Evolutionary conservation across 2,113 vertebrate genomes (phyloP), one percentile per base, ranked within the genome.

Genomic region (Nanorana parkeri): DNA sequence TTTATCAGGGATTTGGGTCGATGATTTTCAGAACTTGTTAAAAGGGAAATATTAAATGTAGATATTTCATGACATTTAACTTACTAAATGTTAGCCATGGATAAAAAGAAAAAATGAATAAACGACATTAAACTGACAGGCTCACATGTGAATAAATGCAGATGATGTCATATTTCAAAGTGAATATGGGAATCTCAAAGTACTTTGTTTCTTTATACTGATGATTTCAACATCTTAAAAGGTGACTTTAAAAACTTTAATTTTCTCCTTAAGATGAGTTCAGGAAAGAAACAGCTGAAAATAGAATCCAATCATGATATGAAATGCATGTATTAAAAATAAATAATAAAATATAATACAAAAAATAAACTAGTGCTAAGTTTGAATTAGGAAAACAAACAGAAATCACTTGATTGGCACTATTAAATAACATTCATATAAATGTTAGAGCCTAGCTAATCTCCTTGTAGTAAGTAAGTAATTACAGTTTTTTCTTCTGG

Each of bases 201-300:
- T 54, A 23, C 15, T 20, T 58, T 58, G 24, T 56, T 58, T 74
- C 65, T 68, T 60, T 26, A 68, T 19, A 65, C 21, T 51, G 26
- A 8, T n/a, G 76, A 80, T 69, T 19, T 32, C 29, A 29, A 26
- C 65, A 68, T 69, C 61, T 69, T 68, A 28, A 28, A 3, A 47
- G 78, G 71, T 80, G 69, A 61, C 55, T 68, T 69, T 79, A 17
- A 36, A n/a, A n/a, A n/a, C n/a, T 36, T 36, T 36, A 13, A 80
- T 80, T 71, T 80, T 55, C 65, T 79, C 15, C n/a, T 68, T 24
- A 66, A 41, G 68, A 67, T 58, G 51, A 68, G 24, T 17, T 65
- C 36, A 65, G 52, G 19, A 55, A 29, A 6, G 15, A 20, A 60
- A 20, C 8, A 32, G 54, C 54, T 60, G 8, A 13, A 26, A 36